A percentile compares a stretch with the other conserved stretches of the same genome.
These are phyloP conservation scores for Neocrepidodera transversa DNA, from an alignment of 2,888 invertebrate species.

Conservation along the genomic window DNA sequence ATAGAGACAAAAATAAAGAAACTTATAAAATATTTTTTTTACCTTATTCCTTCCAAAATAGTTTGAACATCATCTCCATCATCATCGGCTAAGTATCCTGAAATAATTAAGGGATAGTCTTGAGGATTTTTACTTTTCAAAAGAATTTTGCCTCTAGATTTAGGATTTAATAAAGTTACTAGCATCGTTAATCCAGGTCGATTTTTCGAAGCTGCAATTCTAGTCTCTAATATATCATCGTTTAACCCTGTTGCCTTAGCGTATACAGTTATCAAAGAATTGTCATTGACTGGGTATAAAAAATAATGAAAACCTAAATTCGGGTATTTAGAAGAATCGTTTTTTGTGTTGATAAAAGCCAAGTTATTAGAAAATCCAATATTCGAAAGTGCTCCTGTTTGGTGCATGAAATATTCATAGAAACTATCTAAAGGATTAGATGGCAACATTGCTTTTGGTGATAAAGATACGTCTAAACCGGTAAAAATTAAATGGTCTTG, in stretches of 20 bases:
- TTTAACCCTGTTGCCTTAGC: slow-evolving; percentile 49
- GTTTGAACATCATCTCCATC: slow-evolving; percentile 64
- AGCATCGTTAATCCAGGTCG: slow-evolving; percentile 28
- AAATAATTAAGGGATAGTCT: slow-evolving; percentile 67
- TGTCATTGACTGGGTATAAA: slow-evolving; percentile 50
- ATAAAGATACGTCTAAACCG: slow-evolving; percentile 12
- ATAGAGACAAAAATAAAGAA: no score
- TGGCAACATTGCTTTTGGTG: not conserved
- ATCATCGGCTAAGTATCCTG: slow-evolving; percentile 68
- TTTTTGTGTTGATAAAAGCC: slow-evolving; percentile 62
- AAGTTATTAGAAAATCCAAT: slow-evolving; percentile 60
- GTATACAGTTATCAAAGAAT: slow-evolving; percentile 34
- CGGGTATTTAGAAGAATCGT: slow-evolving; percentile 59
- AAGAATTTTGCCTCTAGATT: slow-evolving; percentile 65
- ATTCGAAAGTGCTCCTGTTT: slow-evolving; percentile 61
- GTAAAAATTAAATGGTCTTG: slow-evolving; percentile 61
- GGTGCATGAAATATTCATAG: slow-evolving; percentile 62
- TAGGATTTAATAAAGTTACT: slow-evolving; percentile 55
- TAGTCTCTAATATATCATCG: slow-evolving; percentile 36
- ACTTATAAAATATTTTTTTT: no score
- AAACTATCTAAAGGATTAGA: slow-evolving; percentile 48
- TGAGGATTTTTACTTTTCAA: slow-evolving; percentile 65
- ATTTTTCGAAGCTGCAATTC: slow-evolving; percentile 33
- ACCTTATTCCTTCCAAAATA: slow-evolving; percentile 62
- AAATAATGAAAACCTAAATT: slow-evolving; percentile 59